Percentiles rank a stretch among this genome's conserved stretches.
Conservation (phyloP, 2,797 vertebrate species). For the Limosa lapponica region DNA sequence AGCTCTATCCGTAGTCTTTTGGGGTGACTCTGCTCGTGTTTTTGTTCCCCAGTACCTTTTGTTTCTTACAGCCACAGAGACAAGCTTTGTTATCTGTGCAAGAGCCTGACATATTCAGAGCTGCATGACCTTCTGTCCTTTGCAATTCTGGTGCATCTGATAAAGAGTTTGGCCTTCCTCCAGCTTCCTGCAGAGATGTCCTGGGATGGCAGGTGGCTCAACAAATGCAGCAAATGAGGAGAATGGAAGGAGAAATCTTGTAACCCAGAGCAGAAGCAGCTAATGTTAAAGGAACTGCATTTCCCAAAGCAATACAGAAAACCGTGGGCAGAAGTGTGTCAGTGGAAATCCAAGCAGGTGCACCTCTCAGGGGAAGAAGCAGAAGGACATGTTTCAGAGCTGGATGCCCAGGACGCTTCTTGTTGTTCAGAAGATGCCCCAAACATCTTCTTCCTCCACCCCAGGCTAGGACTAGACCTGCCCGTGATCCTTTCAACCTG, state of each 20-base stretch:
- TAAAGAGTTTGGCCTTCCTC: background rate
- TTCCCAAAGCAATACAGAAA: fast-evolving
- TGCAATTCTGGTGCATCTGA: background rate
- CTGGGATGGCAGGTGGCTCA: background rate
- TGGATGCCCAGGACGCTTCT: background rate
- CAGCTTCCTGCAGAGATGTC: background rate
- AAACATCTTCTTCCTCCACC: background rate
- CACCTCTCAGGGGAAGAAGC: background rate
- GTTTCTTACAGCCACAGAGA: background rate
- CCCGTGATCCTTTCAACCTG: fast-evolving
- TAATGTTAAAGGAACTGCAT: background rate
- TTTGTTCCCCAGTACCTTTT: background rate
- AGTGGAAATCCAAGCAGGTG: background rate
- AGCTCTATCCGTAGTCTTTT: background rate
- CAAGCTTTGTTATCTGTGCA: background rate
- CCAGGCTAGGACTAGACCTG: background rate
- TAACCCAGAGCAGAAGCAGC: background rate
- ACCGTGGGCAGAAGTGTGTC: background rate
- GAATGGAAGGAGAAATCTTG: background rate
- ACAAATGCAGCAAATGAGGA: background rate
- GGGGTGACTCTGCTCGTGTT: background rate
- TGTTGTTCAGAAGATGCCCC: background rate
- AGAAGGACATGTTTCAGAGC: background rate
- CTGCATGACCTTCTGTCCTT: background rate
- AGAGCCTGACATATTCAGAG: background rate